phyloP scores from a whole-genome alignment of 2,797 vertebrate genomes.

The Typhlichthys subterraneus region DNA sequence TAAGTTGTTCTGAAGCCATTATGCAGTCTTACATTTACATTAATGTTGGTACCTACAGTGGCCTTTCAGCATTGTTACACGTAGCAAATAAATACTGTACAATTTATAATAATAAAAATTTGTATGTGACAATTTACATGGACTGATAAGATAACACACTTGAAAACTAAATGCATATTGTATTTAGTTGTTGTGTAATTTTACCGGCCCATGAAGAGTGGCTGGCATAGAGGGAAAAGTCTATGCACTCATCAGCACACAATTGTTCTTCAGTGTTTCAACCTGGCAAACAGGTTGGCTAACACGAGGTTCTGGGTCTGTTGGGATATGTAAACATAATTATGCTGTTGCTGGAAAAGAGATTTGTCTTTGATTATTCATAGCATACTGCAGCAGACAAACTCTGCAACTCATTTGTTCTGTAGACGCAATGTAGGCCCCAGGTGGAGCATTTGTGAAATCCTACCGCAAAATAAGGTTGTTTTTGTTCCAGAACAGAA shows the following conservation, averaged over 20 bases:
- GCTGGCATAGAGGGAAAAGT: no score
- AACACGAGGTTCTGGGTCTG: conserved; percentile 5
- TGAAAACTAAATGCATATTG: no score
- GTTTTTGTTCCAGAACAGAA: no score
- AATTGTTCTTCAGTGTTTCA: not conserved
- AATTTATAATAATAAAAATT: no score
- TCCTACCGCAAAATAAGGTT: no score
- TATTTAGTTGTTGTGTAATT: not conserved
- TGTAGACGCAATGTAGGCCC: not conserved
- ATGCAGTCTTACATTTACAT: no score
- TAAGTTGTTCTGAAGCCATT: no score
- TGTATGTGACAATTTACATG: no score
- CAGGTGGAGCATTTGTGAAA: not conserved
- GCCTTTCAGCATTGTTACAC: no score
- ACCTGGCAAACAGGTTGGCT: conserved; percentile 9
- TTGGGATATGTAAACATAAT: conserved; percentile 22
- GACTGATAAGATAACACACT: no score
- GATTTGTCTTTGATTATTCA: conserved; percentile 30
- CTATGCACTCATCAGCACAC: not conserved
- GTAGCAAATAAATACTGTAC: no score
- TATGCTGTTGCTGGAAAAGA: conserved; percentile 6
- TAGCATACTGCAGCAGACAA: conserved; percentile 3
- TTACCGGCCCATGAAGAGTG: not conserved
- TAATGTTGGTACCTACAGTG: no score
- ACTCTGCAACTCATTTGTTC: not conserved